Evolutionary conservation across 2,888 invertebrate species (phyloP).

Genomic region (Pristionchus mayeri): DNA sequence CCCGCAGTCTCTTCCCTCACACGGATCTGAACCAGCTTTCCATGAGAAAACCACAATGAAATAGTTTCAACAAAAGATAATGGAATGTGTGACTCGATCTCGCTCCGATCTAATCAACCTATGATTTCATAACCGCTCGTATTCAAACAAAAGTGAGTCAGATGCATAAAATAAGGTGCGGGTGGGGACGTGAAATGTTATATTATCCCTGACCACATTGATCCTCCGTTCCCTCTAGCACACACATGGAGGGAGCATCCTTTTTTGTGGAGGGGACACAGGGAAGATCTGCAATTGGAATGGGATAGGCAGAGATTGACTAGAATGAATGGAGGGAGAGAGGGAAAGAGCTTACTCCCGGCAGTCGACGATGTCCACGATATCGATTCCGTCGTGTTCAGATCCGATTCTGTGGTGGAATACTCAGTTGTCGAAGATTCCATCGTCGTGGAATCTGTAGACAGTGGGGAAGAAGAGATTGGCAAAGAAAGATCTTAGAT

Average conservation of each 20-base stretch:
- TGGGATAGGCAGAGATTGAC: conserved; percentile 22
- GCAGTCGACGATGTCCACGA: not conserved
- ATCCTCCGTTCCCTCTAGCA: conserved; percentile 22
- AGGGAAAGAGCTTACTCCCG: not conserved
- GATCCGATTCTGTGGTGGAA: not conserved
- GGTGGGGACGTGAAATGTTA: not conserved
- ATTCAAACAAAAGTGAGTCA: conserved; percentile 16
- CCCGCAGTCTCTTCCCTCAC: not conserved
- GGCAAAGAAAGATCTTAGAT: not conserved
- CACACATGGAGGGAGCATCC: no score
- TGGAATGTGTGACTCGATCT: not conserved
- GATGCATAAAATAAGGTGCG: conserved; percentile 5
- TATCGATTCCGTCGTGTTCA: not conserved
- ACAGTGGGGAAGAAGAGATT: no score
- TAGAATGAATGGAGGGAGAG: conserved; percentile 23
- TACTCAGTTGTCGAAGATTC: not conserved
- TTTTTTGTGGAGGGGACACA: not conserved
- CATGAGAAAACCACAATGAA: no score
- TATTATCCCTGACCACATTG: not conserved
- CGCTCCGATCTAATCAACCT: not conserved
- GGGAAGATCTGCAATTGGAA: conserved; percentile 58
- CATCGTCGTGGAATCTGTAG: not conserved
- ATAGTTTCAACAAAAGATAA: no score
- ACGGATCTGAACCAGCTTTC: conserved; percentile 37
- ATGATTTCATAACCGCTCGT: not conserved